These are phyloP conservation scores for Acrobasis repandana DNA, from an alignment of 2,888 invertebrate species.

Conservation along the genomic window DNA sequence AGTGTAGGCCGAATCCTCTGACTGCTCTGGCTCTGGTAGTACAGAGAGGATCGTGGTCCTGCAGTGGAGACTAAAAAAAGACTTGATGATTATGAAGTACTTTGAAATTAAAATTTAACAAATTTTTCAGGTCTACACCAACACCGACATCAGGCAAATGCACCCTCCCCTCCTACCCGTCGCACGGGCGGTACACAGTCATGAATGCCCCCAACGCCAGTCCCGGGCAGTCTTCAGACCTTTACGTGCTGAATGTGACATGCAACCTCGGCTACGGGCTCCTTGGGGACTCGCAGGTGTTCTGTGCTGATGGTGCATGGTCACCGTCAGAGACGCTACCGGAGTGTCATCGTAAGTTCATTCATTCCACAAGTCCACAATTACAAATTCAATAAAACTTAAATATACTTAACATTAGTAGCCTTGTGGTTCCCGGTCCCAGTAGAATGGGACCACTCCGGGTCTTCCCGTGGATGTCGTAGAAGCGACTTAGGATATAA, in stretches of 20 bases:
- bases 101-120: too few species aligned
- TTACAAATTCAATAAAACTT: not conserved
- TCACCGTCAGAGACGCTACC: constrained; percentile 29
- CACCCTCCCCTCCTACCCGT: constrained; percentile 51
- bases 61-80: too few species aligned
- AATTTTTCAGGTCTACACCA: constrained; percentile 34
- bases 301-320: constrained; percentile 55
- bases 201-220: constrained; percentile 40
- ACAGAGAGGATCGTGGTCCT: too few species aligned
- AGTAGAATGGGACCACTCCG: too few species aligned
- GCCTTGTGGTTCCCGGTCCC: too few species aligned
- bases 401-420: not conserved
- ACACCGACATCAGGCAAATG: constrained; percentile 46
- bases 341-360: constrained; percentile 47
- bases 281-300: constrained; percentile 33
- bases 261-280: constrained; percentile 54
- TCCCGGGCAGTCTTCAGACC: constrained; percentile 47
- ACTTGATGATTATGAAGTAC: too few species aligned
- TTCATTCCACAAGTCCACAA: not conserved
- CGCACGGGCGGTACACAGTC: constrained; percentile 50
- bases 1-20: too few species aligned
- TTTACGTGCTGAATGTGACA: constrained; percentile 47
- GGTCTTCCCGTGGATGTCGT: too few species aligned
- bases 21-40: too few species aligned
- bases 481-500: too few species aligned